Conservation (phyloP, 2,888 invertebrate genomes). For the Labia minor region DNA sequence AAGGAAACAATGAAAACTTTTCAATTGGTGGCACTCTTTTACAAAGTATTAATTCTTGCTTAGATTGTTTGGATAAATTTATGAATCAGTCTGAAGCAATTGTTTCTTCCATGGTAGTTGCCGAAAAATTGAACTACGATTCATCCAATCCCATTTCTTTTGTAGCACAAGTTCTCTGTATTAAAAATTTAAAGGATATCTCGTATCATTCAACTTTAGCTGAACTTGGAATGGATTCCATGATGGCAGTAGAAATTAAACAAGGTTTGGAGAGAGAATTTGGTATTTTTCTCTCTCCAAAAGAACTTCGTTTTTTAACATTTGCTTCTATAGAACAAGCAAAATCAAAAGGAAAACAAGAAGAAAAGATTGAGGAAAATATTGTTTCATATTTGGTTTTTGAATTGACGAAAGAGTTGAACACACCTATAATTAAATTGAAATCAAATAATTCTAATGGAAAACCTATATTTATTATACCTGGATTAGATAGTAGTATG, state of each 20-base stretch:
- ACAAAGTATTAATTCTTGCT: conserved; percentile 73
- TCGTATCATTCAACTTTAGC: conserved; percentile 44
- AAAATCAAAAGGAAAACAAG: no score
- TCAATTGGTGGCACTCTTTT: conserved; percentile 61
- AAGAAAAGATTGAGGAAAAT: no score
- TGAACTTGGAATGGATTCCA: conserved; percentile 91
- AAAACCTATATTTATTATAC: no score
- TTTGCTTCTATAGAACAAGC: no score
- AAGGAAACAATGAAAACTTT: conserved; percentile 14
- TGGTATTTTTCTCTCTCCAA: no score
- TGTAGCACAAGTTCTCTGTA: conserved; percentile 49
- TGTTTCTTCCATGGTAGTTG: conserved; percentile 76
- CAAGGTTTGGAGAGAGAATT: conserved; percentile 82
- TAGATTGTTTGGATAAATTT: conserved; percentile 56
- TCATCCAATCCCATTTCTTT: conserved; percentile 60
- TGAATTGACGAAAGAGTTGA: no score
- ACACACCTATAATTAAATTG: no score
- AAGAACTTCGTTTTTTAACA: no score
- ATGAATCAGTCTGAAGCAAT: conserved; percentile 54
- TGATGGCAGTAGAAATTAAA: conserved; percentile 95
- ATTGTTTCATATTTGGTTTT: no score
- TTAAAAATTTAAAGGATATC: conserved; percentile 34
- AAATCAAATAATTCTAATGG: no score
- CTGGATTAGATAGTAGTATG: no score
- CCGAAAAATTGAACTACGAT: conserved; percentile 60